Conservation (phyloP, 1,140 invertebrate species). For the Drosophila yakuba region DNA sequence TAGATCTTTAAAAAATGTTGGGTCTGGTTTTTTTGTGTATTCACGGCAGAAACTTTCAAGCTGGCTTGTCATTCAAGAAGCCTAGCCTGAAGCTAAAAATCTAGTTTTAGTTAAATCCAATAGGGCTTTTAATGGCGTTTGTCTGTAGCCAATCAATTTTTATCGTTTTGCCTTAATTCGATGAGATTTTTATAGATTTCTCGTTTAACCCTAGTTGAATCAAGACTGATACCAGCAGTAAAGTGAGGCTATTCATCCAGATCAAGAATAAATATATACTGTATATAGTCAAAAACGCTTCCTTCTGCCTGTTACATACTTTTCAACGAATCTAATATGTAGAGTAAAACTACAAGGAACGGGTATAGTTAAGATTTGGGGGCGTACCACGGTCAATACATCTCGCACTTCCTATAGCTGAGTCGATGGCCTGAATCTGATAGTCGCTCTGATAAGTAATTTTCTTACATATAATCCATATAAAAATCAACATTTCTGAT, state of each 20-base stretch:
- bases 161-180: conserved; percentile 79
- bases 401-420: no score
- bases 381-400: no score
- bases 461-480: no score
- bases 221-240: conserved; percentile 11
- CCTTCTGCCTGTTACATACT: no score
- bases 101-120: background rate
- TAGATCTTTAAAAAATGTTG: conserved; percentile 35
- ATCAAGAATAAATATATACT: no score
- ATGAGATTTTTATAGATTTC: conserved; percentile 78
- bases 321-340: no score
- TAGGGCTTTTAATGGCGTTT: conserved; percentile 16
- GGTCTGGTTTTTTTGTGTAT: background rate
- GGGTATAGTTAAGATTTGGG: no score
- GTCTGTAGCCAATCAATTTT: conserved; percentile 69
- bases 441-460: no score
- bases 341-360: no score
- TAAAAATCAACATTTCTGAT: no score
- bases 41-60: conserved; percentile 42
- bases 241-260: background rate
- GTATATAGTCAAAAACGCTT: no score
- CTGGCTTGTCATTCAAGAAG: conserved; percentile 10
- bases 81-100: conserved; percentile 11
- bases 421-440: no score
- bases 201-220: conserved; percentile 26